Percentiles rank a stretch among this genome's conserved stretches.
Evolutionary conservation across 2,888 invertebrate species (phyloP).

Genomic region (Macrosoma leucophasiata): DNA sequence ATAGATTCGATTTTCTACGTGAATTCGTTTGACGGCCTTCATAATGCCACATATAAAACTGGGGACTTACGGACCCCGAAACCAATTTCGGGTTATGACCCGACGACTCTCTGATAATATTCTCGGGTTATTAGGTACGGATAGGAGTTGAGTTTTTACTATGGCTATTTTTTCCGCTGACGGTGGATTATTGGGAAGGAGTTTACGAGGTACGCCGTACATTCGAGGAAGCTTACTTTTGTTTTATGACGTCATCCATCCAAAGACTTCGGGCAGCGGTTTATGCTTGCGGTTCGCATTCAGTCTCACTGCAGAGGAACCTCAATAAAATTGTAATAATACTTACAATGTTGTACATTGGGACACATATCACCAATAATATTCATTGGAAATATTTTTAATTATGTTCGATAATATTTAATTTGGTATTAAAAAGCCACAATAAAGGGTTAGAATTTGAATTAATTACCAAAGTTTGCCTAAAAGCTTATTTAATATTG

Average conservation of each 20-base stretch:
- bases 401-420: too few species aligned
- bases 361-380: too few species aligned
- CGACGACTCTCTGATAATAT: conserved; percentile 76
- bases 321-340: too few species aligned
- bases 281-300: too few species aligned
- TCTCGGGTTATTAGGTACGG: conserved; percentile 76
- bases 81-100: conserved; percentile 77
- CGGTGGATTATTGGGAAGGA: conserved; percentile 66
- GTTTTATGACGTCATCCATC: conserved; percentile 56
- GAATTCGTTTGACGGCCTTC: conserved; percentile 78
- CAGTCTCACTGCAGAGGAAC: too few species aligned
- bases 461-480: too few species aligned
- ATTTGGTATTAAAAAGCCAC: too few species aligned
- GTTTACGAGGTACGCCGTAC: conserved; percentile 60
- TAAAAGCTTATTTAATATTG: too few species aligned
- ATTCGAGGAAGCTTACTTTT: conserved; percentile 49
- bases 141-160: conserved; percentile 75
- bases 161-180: conserved; percentile 75
- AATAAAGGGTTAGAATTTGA: too few species aligned
- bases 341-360: too few species aligned
- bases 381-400: too few species aligned
- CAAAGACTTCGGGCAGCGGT: too few species aligned
- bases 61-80: conserved; percentile 76
- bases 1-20: conserved; percentile 78
- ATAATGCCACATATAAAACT: conserved; percentile 77